These are phyloP conservation scores for Euplexia lucipara DNA, from an alignment of 2,888 invertebrate species.

Conservation along the genomic window DNA sequence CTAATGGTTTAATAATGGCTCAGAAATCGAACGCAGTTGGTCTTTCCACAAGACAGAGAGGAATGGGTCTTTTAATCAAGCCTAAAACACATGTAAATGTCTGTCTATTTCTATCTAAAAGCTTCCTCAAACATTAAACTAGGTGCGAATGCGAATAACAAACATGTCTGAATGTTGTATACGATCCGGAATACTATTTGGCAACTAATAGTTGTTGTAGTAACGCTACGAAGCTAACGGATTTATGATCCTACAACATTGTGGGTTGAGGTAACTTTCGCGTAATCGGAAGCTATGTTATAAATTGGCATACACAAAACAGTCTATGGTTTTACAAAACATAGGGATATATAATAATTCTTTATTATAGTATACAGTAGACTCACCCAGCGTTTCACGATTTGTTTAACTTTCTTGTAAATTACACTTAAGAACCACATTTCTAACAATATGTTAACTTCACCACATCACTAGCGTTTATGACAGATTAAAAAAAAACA, in stretches of 20 bases:
- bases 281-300: slow-evolving; percentile 49
- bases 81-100: not conserved
- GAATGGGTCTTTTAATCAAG: slow-evolving; percentile 1
- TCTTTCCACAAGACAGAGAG: slow-evolving; percentile 8
- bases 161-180: slow-evolving; percentile 32
- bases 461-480: slow-evolving; percentile 43
- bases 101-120: slow-evolving; percentile 16
- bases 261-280: slow-evolving; percentile 8
- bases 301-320: slow-evolving; percentile 39
- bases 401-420: slow-evolving; percentile 56
- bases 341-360: slow-evolving; percentile 8
- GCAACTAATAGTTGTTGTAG: slow-evolving; percentile 51
- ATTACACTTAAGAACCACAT: slow-evolving; percentile 56
- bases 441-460: slow-evolving; percentile 40
- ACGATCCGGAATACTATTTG: slow-evolving; percentile 50
- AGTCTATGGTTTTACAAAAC: slow-evolving; percentile 25
- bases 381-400: slow-evolving; percentile 54
- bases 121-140: slow-evolving; percentile 46
- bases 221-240: slow-evolving; percentile 14
- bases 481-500: slow-evolving; percentile 35
- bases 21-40: not conserved
- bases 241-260: slow-evolving; percentile 42
- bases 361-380: not conserved
- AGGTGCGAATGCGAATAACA: slow-evolving; percentile 29
- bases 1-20: not conserved